phyloP scores from a whole-genome alignment of 2,888 invertebrate species.

The Drosophila neotestacea region DNA sequence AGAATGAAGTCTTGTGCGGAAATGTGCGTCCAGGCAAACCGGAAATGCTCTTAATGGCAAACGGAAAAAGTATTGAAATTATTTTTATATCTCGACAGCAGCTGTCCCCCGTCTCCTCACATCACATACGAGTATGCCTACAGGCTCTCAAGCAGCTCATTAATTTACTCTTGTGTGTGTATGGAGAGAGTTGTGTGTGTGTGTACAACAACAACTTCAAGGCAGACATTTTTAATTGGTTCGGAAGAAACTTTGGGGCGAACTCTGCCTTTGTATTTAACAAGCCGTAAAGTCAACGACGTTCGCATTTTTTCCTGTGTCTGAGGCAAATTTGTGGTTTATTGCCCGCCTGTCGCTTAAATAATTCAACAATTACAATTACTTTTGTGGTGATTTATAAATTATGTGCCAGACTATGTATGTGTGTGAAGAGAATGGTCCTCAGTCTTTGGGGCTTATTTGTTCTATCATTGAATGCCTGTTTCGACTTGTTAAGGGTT shows the following conservation, averaged over 20 bases:
- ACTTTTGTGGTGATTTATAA: slow-evolving; percentile 72
- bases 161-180: slow-evolving; percentile 44
- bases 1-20: slow-evolving; percentile 43
- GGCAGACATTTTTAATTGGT: slow-evolving; percentile 67
- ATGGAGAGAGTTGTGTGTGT: slow-evolving; percentile 3
- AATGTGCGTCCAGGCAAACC: slow-evolving; percentile 52
- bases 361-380: slow-evolving; percentile 76
- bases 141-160: slow-evolving; percentile 42
- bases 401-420: slow-evolving; percentile 47
- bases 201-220: slow-evolving; percentile 16
- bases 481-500: slow-evolving; percentile 50
- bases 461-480: slow-evolving; percentile 46
- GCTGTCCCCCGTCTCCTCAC: slow-evolving; percentile 6
- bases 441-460: slow-evolving; percentile 33
- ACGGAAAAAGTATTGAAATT: slow-evolving; percentile 77
- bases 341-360: slow-evolving; percentile 62
- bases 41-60: slow-evolving; percentile 76
- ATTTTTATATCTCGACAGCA: slow-evolving; percentile 61
- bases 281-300: slow-evolving; percentile 55
- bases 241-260: slow-evolving; percentile 33
- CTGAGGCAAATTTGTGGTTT: slow-evolving; percentile 61
- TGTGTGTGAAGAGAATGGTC: neutral
- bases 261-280: slow-evolving; percentile 49
- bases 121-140: neutral
- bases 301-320: slow-evolving; percentile 10